Conservation (phyloP, 2,888 invertebrate species). For the Nycteola revayana region DNA sequence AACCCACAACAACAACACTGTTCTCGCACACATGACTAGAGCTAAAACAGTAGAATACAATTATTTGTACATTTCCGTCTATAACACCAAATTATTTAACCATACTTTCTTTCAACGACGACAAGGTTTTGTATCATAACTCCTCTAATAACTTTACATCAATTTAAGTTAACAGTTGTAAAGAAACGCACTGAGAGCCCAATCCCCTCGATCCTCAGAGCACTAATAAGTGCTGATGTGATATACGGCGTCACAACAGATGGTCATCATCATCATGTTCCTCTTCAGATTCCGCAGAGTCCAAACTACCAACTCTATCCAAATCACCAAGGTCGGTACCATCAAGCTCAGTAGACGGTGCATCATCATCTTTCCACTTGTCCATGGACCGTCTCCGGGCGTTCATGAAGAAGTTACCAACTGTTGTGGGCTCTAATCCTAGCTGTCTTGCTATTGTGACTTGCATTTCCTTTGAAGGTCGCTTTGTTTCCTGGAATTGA, state of each 20-base stretch:
- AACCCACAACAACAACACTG: too few species aligned
- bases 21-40: too few species aligned
- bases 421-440: slow-evolving; percentile 98
- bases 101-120: too few species aligned
- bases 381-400: slow-evolving; percentile 98
- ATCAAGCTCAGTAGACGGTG: slow-evolving; percentile 82
- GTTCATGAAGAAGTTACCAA: slow-evolving; percentile 99
- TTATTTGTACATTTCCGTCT: too few species aligned
- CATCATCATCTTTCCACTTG: slow-evolving; percentile 98
- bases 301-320: slow-evolving; percentile 66
- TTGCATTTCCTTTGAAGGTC: slow-evolving; percentile 99
- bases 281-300: slow-evolving; percentile 72
- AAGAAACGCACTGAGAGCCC: slow-evolving; percentile 33
- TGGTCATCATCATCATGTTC: slow-evolving; percentile 75
- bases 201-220: slow-evolving; percentile 65
- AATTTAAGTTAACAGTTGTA: not conserved
- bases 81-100: too few species aligned
- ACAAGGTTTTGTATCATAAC: too few species aligned
- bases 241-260: slow-evolving; percentile 78
- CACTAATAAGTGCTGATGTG: slow-evolving; percentile 71
- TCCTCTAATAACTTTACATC: too few species aligned
- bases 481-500: slow-evolving; percentile 95
- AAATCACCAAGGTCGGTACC: slow-evolving; percentile 76
- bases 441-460: slow-evolving; percentile 98
- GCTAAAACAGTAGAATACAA: too few species aligned